A percentile compares a stretch with the other conserved stretches of the same genome.
phyloP scores from a whole-genome alignment of 2,113 vertebrate species.

The Polypterus bichir region DNA sequence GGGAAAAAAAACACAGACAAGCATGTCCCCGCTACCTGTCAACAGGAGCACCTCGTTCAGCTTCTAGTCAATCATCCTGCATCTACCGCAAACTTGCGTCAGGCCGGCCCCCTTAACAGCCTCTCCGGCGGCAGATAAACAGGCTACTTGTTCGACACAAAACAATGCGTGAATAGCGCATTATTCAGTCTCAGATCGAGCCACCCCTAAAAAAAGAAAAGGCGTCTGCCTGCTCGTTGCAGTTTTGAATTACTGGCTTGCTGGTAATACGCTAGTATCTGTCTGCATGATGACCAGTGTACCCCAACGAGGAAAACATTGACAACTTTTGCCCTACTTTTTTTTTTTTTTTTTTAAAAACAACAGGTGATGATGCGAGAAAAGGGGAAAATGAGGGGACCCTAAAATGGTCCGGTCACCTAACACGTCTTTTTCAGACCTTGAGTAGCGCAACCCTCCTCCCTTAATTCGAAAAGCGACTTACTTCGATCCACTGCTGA shows the following conservation, averaged over 20 bases:
- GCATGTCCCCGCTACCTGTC: not conserved
- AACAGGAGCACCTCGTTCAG: no score
- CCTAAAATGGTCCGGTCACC: not conserved
- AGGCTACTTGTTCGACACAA: constrained; percentile 17
- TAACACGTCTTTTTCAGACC: not conserved
- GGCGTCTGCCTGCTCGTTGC: constrained; percentile 34
- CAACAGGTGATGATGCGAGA: constrained; percentile 38
- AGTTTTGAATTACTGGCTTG: constrained; percentile 14
- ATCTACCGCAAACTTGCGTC: no score
- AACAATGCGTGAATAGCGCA: constrained; percentile 13
- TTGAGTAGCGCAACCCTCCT: not conserved
- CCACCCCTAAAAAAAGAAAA: constrained; percentile 34
- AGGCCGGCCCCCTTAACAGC: not conserved
- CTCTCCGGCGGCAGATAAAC: not conserved
- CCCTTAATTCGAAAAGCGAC: constrained; percentile 15
- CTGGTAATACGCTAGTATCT: constrained; percentile 33
- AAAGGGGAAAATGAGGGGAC: not conserved
- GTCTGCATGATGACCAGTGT: constrained; percentile 43
- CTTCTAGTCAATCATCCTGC: no score
- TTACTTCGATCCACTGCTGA: constrained; percentile 88
- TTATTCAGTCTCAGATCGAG: constrained; percentile 28
- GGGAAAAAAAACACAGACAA: not conserved
- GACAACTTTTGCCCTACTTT: constrained; percentile 14
- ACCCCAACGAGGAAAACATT: constrained; percentile 23
- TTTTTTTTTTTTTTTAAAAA: constrained; percentile 10